Conservation (phyloP, 2,113 vertebrate species). For the Diadophis punctatus region DNA sequence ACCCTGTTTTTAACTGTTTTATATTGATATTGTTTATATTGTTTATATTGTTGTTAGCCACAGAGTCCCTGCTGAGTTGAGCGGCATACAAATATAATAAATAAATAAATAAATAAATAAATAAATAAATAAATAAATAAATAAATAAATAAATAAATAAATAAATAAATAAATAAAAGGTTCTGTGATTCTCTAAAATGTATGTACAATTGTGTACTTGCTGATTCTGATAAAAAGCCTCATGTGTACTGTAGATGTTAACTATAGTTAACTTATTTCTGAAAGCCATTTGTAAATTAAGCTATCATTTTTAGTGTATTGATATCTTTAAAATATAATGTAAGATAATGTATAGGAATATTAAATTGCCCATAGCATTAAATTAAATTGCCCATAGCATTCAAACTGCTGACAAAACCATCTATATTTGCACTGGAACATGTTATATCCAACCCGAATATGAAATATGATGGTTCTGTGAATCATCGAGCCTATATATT, state of each 20-base stretch:
- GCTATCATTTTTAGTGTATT: not conserved
- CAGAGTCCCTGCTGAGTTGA: too few relatives aligned
- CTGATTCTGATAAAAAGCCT: not conserved
- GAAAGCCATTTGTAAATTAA: not conserved
- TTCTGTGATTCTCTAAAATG: not conserved
- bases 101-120: too few relatives aligned
- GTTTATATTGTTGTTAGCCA: too few relatives aligned
- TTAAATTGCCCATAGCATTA: not conserved
- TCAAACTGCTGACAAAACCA: constrained; percentile 5
- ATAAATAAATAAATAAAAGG: too few relatives aligned
- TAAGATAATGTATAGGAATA: not conserved
- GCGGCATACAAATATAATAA: too few relatives aligned
- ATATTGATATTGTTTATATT: too few relatives aligned
- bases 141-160: too few relatives aligned
- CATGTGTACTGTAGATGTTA: not conserved
- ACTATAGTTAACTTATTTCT: not conserved
- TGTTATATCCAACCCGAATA: not conserved
- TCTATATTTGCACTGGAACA: not conserved
- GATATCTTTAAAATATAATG: not conserved
- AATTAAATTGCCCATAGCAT: not conserved
- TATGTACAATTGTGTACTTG: not conserved
- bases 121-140: too few relatives aligned
- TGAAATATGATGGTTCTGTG: not conserved
- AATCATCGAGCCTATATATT: not conserved
- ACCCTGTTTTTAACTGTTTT: too few relatives aligned